Evolutionary conservation across 2,888 invertebrate species (phyloP).

Genomic region (Melanchra persicariae): DNA sequence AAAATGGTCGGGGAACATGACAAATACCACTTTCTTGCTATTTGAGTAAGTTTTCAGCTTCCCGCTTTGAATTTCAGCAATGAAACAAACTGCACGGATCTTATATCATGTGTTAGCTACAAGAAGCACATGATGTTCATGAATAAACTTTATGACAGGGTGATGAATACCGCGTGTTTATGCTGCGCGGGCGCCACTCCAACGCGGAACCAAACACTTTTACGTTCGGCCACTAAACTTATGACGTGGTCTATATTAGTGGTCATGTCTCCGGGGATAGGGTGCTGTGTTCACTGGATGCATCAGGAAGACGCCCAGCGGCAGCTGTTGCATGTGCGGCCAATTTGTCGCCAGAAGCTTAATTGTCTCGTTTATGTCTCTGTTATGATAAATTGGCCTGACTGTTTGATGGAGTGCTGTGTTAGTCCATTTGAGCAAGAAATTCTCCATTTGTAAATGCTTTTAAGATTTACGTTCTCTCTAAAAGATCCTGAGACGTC

Average conservation of each 20-base stretch:
- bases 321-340: slow-evolving; percentile 33
- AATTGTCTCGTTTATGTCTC: slow-evolving; percentile 24
- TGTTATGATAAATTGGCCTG: slow-evolving; percentile 14
- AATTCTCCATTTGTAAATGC: neutral
- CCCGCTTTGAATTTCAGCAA: neutral
- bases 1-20: too few species aligned
- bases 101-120: neutral
- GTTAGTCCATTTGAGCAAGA: neutral
- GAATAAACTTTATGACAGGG: slow-evolving; percentile 54
- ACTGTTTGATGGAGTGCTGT: slow-evolving; percentile 4
- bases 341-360: slow-evolving; percentile 21
- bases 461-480: slow-evolving; percentile 4
- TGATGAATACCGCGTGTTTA: slow-evolving; percentile 53
- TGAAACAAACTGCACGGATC: neutral
- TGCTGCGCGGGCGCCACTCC: slow-evolving; percentile 67
- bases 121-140: slow-evolving; percentile 26
- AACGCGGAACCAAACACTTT: slow-evolving; percentile 67
- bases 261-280: slow-evolving; percentile 20
- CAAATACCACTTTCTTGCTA: too few species aligned
- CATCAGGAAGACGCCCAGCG: slow-evolving; percentile 24
- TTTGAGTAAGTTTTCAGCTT: too few species aligned
- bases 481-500: neutral
- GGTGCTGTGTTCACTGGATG: slow-evolving; percentile 12
- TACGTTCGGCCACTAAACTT: slow-evolving; percentile 48
- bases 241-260: slow-evolving; percentile 49